Evolutionary conservation across 2,797 vertebrate species (phyloP), one percentile per base, ranked within the genome.

Genomic region (Poecilia wingei): DNA sequence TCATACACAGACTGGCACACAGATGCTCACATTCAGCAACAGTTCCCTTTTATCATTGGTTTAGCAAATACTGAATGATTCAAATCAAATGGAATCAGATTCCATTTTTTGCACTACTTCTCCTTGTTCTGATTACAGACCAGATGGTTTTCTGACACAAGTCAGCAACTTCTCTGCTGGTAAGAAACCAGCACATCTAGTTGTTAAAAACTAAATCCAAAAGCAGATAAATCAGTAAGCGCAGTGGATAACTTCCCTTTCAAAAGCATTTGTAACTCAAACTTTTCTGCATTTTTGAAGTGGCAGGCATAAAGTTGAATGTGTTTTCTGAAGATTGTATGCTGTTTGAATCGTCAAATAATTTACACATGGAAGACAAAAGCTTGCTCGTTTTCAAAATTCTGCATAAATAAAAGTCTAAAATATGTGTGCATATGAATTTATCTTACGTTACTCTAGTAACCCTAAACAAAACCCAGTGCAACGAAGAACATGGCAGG

Each of bases 1-100:
- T 87, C 85, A 86, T 69, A 73, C 79, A 86, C 75, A 81, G 77
- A 86, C 55, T 69, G 55, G 82, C 75, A 76, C 81, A 76, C 79
- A 57, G 72, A 69, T 70, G 0, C 79, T 53, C 70, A 59, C 41
- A 59, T 73, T 51, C 82, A 73, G 69, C 82, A 85, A 59, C 75
- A 85, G 45, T 81, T 72, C 76, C 71, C 74, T 72, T 12, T 33
- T 59, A 57, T 47, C 28, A 18, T 78, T 7, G n/a, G 9, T 46
- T 72, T 31, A 33, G 2, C 36, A 59, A 36, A 39, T 74, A 3
- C 39, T 6, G 61, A 36, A 71, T 7, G 3, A 77, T 81, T 77
- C 1, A 75, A n/a, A 14, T 13, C 46, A 0, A 1, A 31, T 71
- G 13, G 7, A 41, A 61, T 74, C 5, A 47, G n/a, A 55, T 33